Conservation (phyloP, 2,797 vertebrate species). For the Rousettus madagascariensis region DNA sequence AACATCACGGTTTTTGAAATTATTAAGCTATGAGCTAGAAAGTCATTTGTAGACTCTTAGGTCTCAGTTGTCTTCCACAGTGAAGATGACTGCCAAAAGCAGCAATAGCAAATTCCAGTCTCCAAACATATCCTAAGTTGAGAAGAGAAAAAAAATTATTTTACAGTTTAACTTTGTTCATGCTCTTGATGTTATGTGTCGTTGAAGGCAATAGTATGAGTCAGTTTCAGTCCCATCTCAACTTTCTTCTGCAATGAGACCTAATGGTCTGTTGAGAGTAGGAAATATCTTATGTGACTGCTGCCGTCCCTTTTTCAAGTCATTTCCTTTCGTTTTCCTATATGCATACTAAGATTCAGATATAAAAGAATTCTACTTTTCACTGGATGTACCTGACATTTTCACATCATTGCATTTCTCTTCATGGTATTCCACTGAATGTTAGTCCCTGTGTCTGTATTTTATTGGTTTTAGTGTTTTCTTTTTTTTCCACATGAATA, state of each 20-base stretch:
- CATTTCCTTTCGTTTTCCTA: background rate
- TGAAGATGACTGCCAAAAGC: background rate
- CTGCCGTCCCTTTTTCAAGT: background rate
- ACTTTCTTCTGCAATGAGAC: background rate
- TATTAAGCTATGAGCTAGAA: background rate
- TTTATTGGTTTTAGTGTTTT: background rate
- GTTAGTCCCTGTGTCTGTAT: background rate
- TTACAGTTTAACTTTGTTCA: background rate
- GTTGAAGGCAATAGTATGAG: background rate
- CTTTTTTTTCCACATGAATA: background rate
- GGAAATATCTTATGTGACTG: background rate
- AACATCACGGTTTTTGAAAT: conserved; percentile 23
- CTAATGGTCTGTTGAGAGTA: background rate
- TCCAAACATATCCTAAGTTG: background rate
- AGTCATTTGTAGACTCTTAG: background rate
- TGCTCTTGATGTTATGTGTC: background rate
- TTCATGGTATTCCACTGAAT: background rate
- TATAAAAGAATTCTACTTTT: background rate
- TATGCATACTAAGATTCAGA: background rate
- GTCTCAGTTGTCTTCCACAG: background rate
- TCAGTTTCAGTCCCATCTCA: background rate
- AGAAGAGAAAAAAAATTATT: background rate
- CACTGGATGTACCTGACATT: background rate
- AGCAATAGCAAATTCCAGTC: background rate
- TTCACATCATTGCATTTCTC: background rate